phyloP scores from a whole-genome alignment of 2,113 vertebrate genomes.

The Alligator mississippiensis region DNA sequence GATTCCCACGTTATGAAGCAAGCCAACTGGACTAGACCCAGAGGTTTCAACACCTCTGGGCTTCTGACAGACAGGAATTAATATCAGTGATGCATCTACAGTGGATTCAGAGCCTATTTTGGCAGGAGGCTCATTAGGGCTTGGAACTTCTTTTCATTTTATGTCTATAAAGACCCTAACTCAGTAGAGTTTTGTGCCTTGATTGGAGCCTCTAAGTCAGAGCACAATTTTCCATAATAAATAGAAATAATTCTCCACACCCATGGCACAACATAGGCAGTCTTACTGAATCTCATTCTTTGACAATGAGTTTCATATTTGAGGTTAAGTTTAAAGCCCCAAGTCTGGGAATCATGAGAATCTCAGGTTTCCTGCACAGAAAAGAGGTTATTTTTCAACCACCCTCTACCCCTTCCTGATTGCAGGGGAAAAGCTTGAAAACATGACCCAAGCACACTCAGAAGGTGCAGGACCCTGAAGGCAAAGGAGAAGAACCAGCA shows the following conservation, averaged over 20 bases:
- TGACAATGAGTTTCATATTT: too few species aligned
- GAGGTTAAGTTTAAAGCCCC: background rate
- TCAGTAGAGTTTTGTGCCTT: background rate
- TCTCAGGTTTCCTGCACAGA: background rate
- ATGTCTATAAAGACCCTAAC: background rate
- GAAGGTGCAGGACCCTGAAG: too few species aligned
- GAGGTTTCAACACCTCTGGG: background rate
- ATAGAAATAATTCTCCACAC: background rate
- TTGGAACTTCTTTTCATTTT: background rate
- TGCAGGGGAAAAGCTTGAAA: too few species aligned
- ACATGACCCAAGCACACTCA: too few species aligned
- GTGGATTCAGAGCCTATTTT: background rate
- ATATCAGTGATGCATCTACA: background rate
- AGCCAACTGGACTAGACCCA: background rate
- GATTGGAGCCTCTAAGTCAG: background rate
- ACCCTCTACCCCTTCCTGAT: too few species aligned
- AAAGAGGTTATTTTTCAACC: background rate
- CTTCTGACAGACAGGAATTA: background rate
- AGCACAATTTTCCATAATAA: background rate
- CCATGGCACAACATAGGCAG: background rate
- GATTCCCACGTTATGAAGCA: background rate
- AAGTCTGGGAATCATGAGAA: background rate
- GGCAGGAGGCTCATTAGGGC: background rate
- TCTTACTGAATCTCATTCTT: background rate
- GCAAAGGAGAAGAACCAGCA: too few species aligned